phyloP scores from a whole-genome alignment of 2,797 vertebrate genomes.

The Scleropages formosus region DNA sequence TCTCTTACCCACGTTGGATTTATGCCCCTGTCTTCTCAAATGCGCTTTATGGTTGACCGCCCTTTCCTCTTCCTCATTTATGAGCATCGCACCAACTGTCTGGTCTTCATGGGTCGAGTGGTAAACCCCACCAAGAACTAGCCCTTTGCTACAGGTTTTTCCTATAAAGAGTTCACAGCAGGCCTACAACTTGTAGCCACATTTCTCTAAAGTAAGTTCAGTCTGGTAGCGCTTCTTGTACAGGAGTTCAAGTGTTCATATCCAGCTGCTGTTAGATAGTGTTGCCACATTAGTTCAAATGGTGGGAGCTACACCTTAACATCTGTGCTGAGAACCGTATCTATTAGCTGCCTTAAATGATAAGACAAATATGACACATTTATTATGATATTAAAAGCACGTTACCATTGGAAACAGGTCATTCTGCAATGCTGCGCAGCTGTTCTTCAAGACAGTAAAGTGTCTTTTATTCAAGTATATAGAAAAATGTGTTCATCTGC shows the following conservation, averaged over 20 bases:
- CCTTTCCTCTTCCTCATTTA: slow-evolving; percentile 95
- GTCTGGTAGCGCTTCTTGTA: background rate
- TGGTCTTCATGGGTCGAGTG: slow-evolving; percentile 92
- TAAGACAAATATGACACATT: too few species aligned
- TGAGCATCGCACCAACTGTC: slow-evolving; percentile 89
- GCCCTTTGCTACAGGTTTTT: slow-evolving; percentile 37
- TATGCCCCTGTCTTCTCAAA: slow-evolving; percentile 93
- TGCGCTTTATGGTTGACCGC: slow-evolving; percentile 79
- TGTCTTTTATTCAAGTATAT: background rate
- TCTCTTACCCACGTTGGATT: slow-evolving; percentile 86
- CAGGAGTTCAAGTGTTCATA: background rate
- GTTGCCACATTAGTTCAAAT: too few species aligned
- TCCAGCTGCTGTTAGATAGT: too few species aligned
- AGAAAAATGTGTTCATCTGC: background rate
- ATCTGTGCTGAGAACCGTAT: too few species aligned
- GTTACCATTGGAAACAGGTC: too few species aligned
- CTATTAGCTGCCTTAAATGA: too few species aligned
- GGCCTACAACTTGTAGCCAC: background rate
- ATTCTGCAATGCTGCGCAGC: too few species aligned
- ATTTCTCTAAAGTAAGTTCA: background rate
- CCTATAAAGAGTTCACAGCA: too few species aligned
- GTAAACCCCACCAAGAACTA: slow-evolving; percentile 77
- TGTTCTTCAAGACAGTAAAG: too few species aligned
- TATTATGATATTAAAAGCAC: too few species aligned
- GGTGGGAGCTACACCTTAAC: too few species aligned